Evolutionary conservation across 2,888 invertebrate species (phyloP).

Genomic region (Nysson spinosus): DNA sequence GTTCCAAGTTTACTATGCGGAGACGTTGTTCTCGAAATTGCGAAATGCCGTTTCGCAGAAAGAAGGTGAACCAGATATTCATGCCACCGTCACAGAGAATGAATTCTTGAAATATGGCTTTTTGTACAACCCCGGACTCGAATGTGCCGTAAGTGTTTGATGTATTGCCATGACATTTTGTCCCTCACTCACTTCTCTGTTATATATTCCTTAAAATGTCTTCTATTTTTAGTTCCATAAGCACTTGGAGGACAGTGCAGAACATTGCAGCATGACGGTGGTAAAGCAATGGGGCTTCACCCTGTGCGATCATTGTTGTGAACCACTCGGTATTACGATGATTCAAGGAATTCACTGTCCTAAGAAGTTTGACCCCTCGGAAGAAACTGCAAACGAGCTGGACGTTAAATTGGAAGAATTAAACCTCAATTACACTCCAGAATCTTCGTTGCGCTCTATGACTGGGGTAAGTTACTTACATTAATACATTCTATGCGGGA

Average conservation of each 20-base stretch:
- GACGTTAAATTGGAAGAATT: not conserved
- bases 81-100: too few species aligned
- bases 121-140: too few species aligned
- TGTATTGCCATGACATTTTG: too few species aligned
- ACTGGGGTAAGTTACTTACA: conserved; percentile 49
- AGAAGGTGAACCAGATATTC: too few species aligned
- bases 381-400: not conserved
- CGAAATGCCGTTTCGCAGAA: too few species aligned
- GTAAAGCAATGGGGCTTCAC: conserved; percentile 72
- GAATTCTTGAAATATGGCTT: too few species aligned
- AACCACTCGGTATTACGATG: conserved; percentile 54
- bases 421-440: not conserved
- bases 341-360: conserved; percentile 70
- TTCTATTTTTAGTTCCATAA: conserved; percentile 58
- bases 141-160: too few species aligned
- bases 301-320: conserved; percentile 73
- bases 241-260: conserved; percentile 37
- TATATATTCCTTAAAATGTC: too few species aligned
- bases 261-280: conserved; percentile 68
- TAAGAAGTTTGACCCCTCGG: conserved; percentile 31
- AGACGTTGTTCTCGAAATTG: too few species aligned
- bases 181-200: too few species aligned
- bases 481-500: not conserved
- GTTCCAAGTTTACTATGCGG: too few species aligned
- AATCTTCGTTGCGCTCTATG: conserved; percentile 35